Evolutionary conservation across 1,140 invertebrate genomes (phyloP).

Genomic region (Samia ricini): DNA sequence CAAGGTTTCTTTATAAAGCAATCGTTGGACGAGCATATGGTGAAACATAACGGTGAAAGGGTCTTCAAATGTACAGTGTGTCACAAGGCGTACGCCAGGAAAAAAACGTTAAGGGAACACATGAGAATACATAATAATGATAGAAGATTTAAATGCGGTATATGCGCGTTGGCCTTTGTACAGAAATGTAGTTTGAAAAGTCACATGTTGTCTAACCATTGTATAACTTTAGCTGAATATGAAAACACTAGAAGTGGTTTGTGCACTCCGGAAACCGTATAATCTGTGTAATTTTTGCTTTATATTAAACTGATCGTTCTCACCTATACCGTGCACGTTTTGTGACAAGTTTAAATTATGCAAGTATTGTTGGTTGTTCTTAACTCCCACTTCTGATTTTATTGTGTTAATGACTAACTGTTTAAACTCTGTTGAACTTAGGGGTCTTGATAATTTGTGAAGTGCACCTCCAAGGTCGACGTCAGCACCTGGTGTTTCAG

Average conservation of each 20-base stretch:
- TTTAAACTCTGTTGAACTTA: no score
- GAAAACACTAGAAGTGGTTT: slow-evolving; percentile 23
- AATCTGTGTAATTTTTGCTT: no score
- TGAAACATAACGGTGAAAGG: slow-evolving; percentile 54
- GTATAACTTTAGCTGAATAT: slow-evolving; percentile 51
- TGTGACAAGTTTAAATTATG: no score
- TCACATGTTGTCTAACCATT: slow-evolving; percentile 64
- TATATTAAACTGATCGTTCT: no score
- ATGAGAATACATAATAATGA: slow-evolving; percentile 71
- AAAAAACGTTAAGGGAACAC: slow-evolving; percentile 76
- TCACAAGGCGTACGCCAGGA: slow-evolving; percentile 73
- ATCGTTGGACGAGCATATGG: slow-evolving; percentile 59
- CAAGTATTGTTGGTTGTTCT: no score
- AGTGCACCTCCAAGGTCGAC: no score
- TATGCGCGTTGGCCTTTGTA: slow-evolving; percentile 68
- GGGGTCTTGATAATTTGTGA: no score
- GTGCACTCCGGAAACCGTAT: slow-evolving; percentile 8
- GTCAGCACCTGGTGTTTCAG: no score
- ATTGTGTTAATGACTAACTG: no score
- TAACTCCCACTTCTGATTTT: no score
- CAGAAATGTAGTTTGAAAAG: slow-evolving; percentile 61
- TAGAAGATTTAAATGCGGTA: slow-evolving; percentile 56
- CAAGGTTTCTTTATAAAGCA: slow-evolving; percentile 62
- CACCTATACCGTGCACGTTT: no score
- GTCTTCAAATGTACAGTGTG: slow-evolving; percentile 64